phyloP scores from a whole-genome alignment of 2,888 invertebrate genomes.

The Trypoxylon attenuatum region DNA sequence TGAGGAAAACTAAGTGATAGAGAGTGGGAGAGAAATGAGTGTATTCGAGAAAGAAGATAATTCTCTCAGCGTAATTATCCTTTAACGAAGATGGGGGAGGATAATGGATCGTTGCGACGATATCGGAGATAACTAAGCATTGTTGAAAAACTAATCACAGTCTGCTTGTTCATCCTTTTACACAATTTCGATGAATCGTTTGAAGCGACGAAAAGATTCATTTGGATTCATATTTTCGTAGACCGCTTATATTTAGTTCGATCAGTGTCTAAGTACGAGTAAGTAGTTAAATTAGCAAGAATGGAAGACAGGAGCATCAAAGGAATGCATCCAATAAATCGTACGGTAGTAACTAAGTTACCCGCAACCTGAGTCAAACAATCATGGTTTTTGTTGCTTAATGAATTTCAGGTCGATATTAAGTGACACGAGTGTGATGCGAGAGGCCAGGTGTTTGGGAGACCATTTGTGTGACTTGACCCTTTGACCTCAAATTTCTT shows the following conservation, averaged over 20 bases:
- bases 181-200: too few species aligned
- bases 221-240: slow-evolving; percentile 61
- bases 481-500: slow-evolving; percentile 70
- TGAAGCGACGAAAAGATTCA: too few species aligned
- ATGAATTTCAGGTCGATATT: slow-evolving; percentile 76
- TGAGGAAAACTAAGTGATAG: too few species aligned
- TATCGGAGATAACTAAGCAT: too few species aligned
- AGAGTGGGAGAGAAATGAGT: too few species aligned
- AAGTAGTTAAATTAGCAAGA: slow-evolving; percentile 50
- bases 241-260: slow-evolving; percentile 58
- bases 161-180: too few species aligned
- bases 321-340: slow-evolving; percentile 60
- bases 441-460: slow-evolving; percentile 74
- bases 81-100: too few species aligned
- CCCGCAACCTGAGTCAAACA: slow-evolving; percentile 65
- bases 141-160: too few species aligned
- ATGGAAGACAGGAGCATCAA: slow-evolving; percentile 50
- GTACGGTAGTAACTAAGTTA: slow-evolving; percentile 66
- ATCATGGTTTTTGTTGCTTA: slow-evolving; percentile 74
- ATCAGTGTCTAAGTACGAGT: slow-evolving; percentile 39
- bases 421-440: slow-evolving; percentile 73
- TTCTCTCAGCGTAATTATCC: too few species aligned
- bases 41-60: too few species aligned
- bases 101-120: too few species aligned
- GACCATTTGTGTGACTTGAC: slow-evolving; percentile 73